Evolutionary conservation across 2,888 invertebrate genomes (phyloP), one percentile per base, ranked within the genome.

Genomic region (Coronaproctus castanopsis): DNA sequence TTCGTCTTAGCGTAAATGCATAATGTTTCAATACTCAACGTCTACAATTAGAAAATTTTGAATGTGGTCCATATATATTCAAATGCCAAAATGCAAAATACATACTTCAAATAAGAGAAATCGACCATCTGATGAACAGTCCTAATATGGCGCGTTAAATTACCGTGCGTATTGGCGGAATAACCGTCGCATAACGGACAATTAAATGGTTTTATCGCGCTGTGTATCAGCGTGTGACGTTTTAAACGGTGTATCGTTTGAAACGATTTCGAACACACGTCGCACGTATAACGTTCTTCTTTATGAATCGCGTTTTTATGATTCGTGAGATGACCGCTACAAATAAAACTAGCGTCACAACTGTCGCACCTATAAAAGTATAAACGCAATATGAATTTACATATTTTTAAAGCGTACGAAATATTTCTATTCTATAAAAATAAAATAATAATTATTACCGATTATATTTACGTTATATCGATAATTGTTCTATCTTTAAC

Each of bases 81-180:
- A n/a, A n/a, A n/a, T n/a, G n/a, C n/a, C n/a, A n/a, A n/a, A n/a
- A n/a, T n/a, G n/a, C n/a, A n/a, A 8, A 24, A 20, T 3, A 55
- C 24, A 24, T 58, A 58, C 58, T 58, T 58, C n/a, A 36, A 58
- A 21, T 58, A 58, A 14, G 58, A 54, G 21, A 58, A 58, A 21
- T 58, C 58, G 20, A 22, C 36, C 54, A 58, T 58, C 21, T 58
- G 58, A 54, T 58, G 58, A 19, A 54, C 58, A 3, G 52, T 24
- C 24, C 54, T 58, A 22, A 58, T 54, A 20, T 58, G 58, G 53
- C 54, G 53, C 8, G 23, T 58, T 14, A 58, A 18, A 54, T 58
- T 58, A 21, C 58, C 54, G 19, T 36, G 58, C 1, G 58, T 58
- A 21, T 58, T 58, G 19, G 54, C 36, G 2, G 58, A 53, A 49